Evolutionary conservation across 2,888 invertebrate genomes (phyloP).

Genomic region (Coenonympha arcania): DNA sequence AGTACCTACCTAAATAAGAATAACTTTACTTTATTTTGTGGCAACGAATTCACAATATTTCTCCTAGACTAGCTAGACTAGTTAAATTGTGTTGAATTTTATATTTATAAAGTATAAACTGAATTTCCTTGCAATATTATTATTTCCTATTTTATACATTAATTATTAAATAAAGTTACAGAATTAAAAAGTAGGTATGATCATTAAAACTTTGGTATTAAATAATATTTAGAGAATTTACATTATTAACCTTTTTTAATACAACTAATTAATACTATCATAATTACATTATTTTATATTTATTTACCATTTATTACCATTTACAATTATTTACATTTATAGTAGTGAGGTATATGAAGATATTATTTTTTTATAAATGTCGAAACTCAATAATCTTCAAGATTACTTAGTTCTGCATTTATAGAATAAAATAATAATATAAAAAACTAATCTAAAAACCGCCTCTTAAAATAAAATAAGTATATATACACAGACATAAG

Average conservation of each 20-base stretch:
- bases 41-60: slow-evolving; percentile 5
- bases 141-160: no score
- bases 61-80: neutral
- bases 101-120: no score
- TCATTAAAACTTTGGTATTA: slow-evolving; percentile 1
- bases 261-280: neutral
- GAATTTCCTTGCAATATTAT: no score
- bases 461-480: no score
- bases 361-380: neutral
- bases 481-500: no score
- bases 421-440: neutral
- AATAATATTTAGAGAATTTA: neutral
- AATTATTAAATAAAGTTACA: neutral
- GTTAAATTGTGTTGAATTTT: neutral
- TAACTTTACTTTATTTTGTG: neutral
- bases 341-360: slow-evolving; percentile 1
- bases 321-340: neutral
- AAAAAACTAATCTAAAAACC: neutral
- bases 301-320: neutral
- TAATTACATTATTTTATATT: neutral
- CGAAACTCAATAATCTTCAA: no score
- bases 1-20: neutral
- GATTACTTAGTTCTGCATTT: no score
- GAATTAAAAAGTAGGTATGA: neutral
- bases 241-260: neutral